A percentile compares a stretch with the other conserved stretches of the same genome.
These are phyloP conservation scores for Dascyllus trimaculatus DNA, from an alignment of 2,113 vertebrate species.

Conservation along the genomic window DNA sequence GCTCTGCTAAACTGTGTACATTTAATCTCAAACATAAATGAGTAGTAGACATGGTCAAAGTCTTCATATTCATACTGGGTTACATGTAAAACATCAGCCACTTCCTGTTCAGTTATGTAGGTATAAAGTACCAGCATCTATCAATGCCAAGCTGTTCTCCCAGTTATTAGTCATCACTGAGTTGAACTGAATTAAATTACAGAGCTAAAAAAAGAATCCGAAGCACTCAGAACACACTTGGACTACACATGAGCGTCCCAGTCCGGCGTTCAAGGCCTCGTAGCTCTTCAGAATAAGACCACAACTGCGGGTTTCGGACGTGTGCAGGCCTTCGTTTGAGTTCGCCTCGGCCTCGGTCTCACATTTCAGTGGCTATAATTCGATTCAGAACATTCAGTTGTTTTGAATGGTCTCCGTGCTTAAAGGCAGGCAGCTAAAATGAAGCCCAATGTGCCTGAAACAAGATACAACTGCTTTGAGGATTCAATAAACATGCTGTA, in stretches of 20 bases:
- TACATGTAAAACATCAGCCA: no score
- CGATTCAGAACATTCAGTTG: conserved; percentile 33
- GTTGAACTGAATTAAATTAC: no score
- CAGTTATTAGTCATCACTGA: background rate
- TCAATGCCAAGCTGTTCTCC: conserved; percentile 1
- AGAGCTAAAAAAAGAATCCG: background rate
- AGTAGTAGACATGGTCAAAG: background rate
- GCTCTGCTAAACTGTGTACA: no score
- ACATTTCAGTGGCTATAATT: conserved; percentile 7
- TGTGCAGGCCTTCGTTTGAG: background rate
- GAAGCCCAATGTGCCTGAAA: conserved; percentile 34
- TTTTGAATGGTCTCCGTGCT: conserved; percentile 34
- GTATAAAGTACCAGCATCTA: background rate
- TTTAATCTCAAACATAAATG: no score
- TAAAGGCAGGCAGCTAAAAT: conserved; percentile 12
- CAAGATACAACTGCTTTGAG: conserved; percentile 36
- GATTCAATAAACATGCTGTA: conserved; percentile 39
- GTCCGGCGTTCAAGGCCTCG: background rate
- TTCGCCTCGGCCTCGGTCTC: conserved; percentile 18
- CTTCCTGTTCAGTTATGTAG: background rate
- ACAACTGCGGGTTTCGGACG: background rate
- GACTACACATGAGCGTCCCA: background rate
- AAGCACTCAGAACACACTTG: background rate
- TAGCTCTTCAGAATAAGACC: background rate
- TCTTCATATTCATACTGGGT: no score